These are phyloP conservation scores for Manduca sexta DNA, from an alignment of 1,140 invertebrate species.

Conservation along the genomic window DNA sequence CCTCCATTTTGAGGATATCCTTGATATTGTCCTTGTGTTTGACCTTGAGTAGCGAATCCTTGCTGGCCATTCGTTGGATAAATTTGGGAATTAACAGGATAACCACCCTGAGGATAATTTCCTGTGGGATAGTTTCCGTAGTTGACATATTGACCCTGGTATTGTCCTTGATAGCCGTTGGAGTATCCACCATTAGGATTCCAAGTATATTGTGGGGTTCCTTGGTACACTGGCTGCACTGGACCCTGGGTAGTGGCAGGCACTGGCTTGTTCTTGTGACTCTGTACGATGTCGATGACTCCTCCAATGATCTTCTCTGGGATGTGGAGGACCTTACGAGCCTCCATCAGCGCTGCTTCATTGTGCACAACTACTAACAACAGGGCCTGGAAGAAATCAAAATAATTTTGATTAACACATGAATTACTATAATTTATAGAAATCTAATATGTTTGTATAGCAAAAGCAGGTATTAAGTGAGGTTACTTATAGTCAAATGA, in stretches of 20 bases:
- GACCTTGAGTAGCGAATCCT: slow-evolving; percentile 15
- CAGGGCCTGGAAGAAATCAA: slow-evolving; percentile 24
- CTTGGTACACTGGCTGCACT: slow-evolving; percentile 26
- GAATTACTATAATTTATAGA: too few relatives aligned
- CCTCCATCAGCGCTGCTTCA: slow-evolving; percentile 28
- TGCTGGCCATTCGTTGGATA: slow-evolving; percentile 13
- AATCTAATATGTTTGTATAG: too few relatives aligned
- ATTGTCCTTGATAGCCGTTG: slow-evolving; percentile 26
- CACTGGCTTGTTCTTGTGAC: slow-evolving; percentile 51
- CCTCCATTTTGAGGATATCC: slow-evolving; percentile 24
- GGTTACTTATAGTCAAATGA: too few relatives aligned
- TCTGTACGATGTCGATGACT: slow-evolving; percentile 58
- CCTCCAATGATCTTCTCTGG: slow-evolving; percentile 60
- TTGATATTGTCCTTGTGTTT: slow-evolving; percentile 35
- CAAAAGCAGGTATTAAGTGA: too few relatives aligned
- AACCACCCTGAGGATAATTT: slow-evolving; percentile 18
- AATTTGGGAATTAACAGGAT: slow-evolving; percentile 12
- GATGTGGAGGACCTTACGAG: slow-evolving; percentile 38
- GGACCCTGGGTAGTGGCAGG: slow-evolving; percentile 22
- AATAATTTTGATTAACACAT: neutral
- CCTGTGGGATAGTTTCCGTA: slow-evolving; percentile 15
- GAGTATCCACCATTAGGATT: slow-evolving; percentile 12
- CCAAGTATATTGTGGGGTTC: slow-evolving; percentile 28
- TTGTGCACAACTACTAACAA: slow-evolving; percentile 12
- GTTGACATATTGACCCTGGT: slow-evolving; percentile 26